Conservation (phyloP, 2,888 invertebrate species). For the Trimorus sp. region DNA sequence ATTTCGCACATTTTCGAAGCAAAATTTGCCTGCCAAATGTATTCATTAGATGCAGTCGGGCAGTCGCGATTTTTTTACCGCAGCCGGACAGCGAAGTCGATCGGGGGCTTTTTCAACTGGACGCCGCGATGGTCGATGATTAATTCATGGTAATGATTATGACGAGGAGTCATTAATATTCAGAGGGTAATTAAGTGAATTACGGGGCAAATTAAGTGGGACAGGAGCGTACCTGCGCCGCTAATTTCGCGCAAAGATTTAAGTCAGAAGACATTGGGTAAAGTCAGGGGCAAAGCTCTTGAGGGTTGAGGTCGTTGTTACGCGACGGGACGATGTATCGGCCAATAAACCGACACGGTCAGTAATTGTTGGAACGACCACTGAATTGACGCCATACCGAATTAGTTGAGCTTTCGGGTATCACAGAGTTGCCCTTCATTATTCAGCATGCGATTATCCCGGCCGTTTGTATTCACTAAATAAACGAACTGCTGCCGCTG, state of each 20-base stretch:
- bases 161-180: slow-evolving; percentile 4
- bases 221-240: slow-evolving; percentile 13
- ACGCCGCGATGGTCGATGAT: neutral
- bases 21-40: neutral
- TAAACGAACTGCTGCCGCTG: slow-evolving; percentile 18
- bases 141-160: slow-evolving; percentile 11
- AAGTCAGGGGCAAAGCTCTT: slow-evolving; percentile 64
- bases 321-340: slow-evolving; percentile 78
- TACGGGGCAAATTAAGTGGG: slow-evolving; percentile 13
- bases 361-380: slow-evolving; percentile 78
- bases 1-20: slow-evolving; percentile 1
- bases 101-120: too few relatives aligned
- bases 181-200: slow-evolving; percentile 28
- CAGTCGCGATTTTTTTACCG: too few relatives aligned
- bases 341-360: slow-evolving; percentile 79
- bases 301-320: slow-evolving; percentile 65
- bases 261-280: slow-evolving; percentile 69
- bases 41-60: too few relatives aligned
- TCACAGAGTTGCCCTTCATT: slow-evolving; percentile 55
- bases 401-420: slow-evolving; percentile 71
- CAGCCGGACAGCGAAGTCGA: too few relatives aligned
- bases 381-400: slow-evolving; percentile 78
- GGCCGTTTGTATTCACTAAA: slow-evolving; percentile 51
- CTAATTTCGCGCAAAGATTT: slow-evolving; percentile 65
- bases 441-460: slow-evolving; percentile 63